Percentiles rank a stretch among this genome's conserved stretches.
phyloP scores from a whole-genome alignment of 2,888 invertebrate genomes.

The Catocala fraxini region DNA sequence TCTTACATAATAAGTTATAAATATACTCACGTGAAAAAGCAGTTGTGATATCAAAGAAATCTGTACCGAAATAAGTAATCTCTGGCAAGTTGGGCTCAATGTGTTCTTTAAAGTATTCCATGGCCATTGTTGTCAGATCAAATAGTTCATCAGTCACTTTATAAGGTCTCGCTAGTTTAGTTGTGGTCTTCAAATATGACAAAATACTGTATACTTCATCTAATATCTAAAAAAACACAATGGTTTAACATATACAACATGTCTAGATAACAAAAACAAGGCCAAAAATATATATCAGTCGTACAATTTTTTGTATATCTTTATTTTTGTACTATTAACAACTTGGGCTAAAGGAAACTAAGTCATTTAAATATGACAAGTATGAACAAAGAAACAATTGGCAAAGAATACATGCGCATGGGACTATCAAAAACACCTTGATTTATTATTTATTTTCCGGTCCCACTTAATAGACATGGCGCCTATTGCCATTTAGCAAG shows the following conservation, averaged over 20 bases:
- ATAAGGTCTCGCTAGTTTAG: slow-evolving; percentile 94
- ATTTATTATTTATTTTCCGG: no score
- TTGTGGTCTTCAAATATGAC: slow-evolving; percentile 93
- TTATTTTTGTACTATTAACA: no score
- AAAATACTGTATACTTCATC: slow-evolving; percentile 97
- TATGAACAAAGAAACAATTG: no score
- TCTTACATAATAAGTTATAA: not conserved
- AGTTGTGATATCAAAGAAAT: slow-evolving; percentile 93
- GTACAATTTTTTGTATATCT: no score
- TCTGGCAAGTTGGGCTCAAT: slow-evolving; percentile 96
- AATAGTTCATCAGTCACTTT: slow-evolving; percentile 98
- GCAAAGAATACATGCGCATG: no score
- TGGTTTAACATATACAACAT: not conserved
- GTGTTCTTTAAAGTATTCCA: slow-evolving; percentile 98
- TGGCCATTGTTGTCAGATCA: slow-evolving; percentile 98
- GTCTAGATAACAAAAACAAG: no score
- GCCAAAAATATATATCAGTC: no score
- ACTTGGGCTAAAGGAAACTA: no score
- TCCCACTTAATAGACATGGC: no score
- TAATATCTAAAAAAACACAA: slow-evolving; percentile 89
- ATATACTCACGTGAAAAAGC: slow-evolving; percentile 89
- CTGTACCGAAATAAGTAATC: slow-evolving; percentile 95
- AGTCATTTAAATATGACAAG: no score
- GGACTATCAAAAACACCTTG: no score
- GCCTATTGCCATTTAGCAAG: no score